A percentile compares a stretch with the other conserved stretches of the same genome.
Evolutionary conservation across 2,888 invertebrate genomes (phyloP).

Genomic region (Drosophila histrio): DNA sequence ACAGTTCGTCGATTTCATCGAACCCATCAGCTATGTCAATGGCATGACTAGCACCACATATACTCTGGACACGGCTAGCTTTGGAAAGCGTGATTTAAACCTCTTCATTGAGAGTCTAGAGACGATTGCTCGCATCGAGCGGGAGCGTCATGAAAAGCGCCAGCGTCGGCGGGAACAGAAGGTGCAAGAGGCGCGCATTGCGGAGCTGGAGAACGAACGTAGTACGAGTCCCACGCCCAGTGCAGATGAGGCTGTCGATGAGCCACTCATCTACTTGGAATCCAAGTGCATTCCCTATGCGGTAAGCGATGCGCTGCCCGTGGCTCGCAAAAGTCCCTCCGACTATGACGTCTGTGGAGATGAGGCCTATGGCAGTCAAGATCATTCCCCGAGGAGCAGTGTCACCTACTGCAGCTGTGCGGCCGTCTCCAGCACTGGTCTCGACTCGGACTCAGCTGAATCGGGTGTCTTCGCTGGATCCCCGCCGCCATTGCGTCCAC

Average conservation of each 20-base stretch:
- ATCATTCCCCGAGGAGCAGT: slow-evolving; percentile 56
- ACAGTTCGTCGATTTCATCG: slow-evolving; percentile 44
- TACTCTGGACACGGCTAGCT: slow-evolving; percentile 53
- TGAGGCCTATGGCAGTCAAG: slow-evolving; percentile 61
- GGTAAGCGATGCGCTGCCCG: slow-evolving; percentile 26
- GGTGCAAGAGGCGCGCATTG: slow-evolving; percentile 38
- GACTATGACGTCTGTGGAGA: slow-evolving; percentile 60
- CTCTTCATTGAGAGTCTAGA: slow-evolving; percentile 77
- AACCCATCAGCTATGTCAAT: slow-evolving; percentile 1
- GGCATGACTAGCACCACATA: slow-evolving; percentile 33
- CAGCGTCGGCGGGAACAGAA: slow-evolving; percentile 36
- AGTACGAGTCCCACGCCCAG: slow-evolving; percentile 60
- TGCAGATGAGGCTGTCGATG: slow-evolving; percentile 64
- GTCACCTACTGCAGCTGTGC: slow-evolving; percentile 62
- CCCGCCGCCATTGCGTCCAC: slow-evolving; percentile 45
- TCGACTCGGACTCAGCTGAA: slow-evolving; percentile 52
- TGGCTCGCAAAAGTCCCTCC: neutral
- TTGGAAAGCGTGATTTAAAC: slow-evolving; percentile 54
- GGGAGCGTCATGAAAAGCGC: slow-evolving; percentile 56
- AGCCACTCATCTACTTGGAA: slow-evolving; percentile 57
- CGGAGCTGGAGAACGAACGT: slow-evolving; percentile 34
- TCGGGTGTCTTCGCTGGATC: slow-evolving; percentile 38
- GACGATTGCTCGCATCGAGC: slow-evolving; percentile 66
- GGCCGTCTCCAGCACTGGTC: slow-evolving; percentile 24
- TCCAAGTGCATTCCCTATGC: slow-evolving; percentile 64